Evolutionary conservation across 2,113 vertebrate species (phyloP).

Genomic region (Scopus umbretta): DNA sequence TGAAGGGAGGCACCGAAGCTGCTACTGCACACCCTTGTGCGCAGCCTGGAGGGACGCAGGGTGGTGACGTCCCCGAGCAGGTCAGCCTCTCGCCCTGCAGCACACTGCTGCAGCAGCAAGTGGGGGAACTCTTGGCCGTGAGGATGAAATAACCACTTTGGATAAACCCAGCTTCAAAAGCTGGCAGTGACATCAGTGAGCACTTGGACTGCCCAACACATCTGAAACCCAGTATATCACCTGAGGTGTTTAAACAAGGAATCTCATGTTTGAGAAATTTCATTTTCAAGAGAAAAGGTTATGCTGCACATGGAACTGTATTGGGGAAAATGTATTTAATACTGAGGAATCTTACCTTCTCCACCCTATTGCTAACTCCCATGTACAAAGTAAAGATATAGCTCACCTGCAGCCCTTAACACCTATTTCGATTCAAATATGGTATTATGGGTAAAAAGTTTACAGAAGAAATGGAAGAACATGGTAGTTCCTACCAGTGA

Average conservation of each 20-base stretch:
- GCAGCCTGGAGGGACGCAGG: too few species aligned
- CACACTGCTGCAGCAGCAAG: background rate
- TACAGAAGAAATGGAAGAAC: background rate
- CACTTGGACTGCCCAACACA: background rate
- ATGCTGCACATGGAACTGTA: background rate
- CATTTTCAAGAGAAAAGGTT: background rate
- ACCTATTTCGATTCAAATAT: background rate
- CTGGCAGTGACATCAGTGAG: background rate
- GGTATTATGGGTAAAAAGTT: background rate
- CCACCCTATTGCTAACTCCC: background rate
- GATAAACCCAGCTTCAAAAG: background rate
- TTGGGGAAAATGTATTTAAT: background rate
- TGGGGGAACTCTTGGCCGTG: fast-evolving
- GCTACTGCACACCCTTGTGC: fast-evolving
- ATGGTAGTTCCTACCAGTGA: background rate
- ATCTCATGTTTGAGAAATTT: background rate
- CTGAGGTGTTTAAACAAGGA: fast-evolving
- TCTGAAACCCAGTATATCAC: background rate
- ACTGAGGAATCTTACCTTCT: background rate
- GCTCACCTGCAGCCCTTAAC: background rate
- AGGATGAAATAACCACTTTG: fast-evolving
- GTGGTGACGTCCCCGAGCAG: fast-evolving
- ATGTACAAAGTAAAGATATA: background rate
- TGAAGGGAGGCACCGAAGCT: background rate
- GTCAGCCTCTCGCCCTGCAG: fast-evolving